phyloP scores from a whole-genome alignment of 2,113 vertebrate genomes.

The Rhinoptilus africanus region DNA sequence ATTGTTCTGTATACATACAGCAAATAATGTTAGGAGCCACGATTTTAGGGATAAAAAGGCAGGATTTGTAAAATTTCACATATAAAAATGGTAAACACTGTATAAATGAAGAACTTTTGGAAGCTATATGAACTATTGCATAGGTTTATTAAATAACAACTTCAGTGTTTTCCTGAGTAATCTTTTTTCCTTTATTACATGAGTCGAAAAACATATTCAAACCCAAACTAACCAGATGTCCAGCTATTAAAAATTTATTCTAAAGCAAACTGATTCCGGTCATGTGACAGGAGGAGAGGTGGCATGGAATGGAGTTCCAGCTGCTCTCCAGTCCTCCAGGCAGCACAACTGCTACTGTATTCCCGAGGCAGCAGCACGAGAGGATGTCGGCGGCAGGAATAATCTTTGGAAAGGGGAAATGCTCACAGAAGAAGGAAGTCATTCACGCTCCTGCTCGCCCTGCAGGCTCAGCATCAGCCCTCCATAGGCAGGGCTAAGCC shows the following conservation, averaged over 20 bases:
- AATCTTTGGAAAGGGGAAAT: background rate
- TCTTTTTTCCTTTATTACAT: background rate
- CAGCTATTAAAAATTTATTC: background rate
- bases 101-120: background rate
- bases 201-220: background rate
- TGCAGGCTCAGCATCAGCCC: background rate
- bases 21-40: background rate
- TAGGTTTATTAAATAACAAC: background rate
- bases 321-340: background rate
- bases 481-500: background rate
- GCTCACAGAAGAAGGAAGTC: background rate
- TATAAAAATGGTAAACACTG: background rate
- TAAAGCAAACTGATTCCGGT: background rate
- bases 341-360: rapidly evolving
- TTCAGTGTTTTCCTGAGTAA: background rate
- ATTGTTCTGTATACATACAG: background rate
- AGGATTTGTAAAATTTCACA: background rate
- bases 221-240: background rate
- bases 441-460: conserved; percentile 19
- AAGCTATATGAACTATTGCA: background rate
- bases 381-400: background rate
- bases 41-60: background rate
- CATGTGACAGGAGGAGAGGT: background rate
- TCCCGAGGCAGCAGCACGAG: background rate
- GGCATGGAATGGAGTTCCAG: background rate